Evolutionary conservation across 1,140 invertebrate genomes (phyloP), one percentile per base, ranked within the genome.

Genomic region (Neelides sp.): DNA sequence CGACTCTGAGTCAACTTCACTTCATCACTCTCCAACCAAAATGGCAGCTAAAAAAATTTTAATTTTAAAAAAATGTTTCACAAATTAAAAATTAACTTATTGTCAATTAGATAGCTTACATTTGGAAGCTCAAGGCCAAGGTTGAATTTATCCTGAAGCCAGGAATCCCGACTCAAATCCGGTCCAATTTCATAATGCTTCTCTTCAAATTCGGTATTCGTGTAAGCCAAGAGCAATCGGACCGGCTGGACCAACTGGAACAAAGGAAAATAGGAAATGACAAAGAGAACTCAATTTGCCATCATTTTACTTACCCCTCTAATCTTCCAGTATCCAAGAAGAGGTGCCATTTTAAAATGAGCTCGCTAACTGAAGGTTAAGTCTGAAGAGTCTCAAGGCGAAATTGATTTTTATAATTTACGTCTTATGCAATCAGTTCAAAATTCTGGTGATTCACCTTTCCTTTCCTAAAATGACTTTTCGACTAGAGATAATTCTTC

Each of bases 1-100:
- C 66, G 64, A 49, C 69, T 73, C 62, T 76, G 71, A 5, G 71
- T 72, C 8, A 75, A 52, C 54, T 72, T 72, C 0, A 67, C 47
- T n/a, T n/a, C n/a, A 37, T 73, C 66, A 2, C 68, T 72, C 62
- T 75, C 73, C 54, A 74, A 69, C 52, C 67, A 73, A 53, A 75
- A 75, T 13, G 73, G 73, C 17, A 75, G 64, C 72, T 74, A 37
- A n/a, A 48, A 59, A 28, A 37, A 56, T 8, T 7, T 30, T 23
- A 46, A 12, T 22, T 19, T 24, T 50, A 10, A 42, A 42, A 42
- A 42, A 13, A 19, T 24, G 8, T 22, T 50, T 50, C 17, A 23
- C 8, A 15, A 27, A 23, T 24, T 22, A 30, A 48, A 30, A 52
- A 40, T 47, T 45, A 46, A 39, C 43, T 47, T 43, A 55, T 4